Conservation (phyloP, 2,888 invertebrate species). For the Fissipunctia ypsillon region DNA sequence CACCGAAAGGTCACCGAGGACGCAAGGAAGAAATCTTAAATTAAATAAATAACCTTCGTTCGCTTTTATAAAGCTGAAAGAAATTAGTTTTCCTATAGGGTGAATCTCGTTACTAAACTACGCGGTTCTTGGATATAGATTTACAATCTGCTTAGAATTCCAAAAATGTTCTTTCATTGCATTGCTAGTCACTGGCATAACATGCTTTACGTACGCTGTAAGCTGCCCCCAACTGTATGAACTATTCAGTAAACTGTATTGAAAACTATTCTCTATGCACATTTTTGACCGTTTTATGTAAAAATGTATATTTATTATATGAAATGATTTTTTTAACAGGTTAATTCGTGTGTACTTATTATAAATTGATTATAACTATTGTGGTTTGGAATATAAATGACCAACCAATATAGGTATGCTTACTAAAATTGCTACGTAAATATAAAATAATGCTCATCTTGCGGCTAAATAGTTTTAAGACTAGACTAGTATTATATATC, state of each 20-base stretch:
- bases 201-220: slow-evolving; percentile 26
- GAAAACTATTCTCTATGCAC: slow-evolving; percentile 10
- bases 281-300: background rate
- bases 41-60: slow-evolving; percentile 43
- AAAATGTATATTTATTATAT: background rate
- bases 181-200: slow-evolving; percentile 14
- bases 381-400: background rate
- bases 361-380: background rate
- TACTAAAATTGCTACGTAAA: background rate
- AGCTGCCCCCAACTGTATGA: slow-evolving; percentile 19
- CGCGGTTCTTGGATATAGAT: slow-evolving; percentile 34
- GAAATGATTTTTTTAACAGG: background rate
- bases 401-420: background rate
- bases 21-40: slow-evolving; percentile 29
- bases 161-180: slow-evolving; percentile 44
- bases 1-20: slow-evolving; percentile 2
- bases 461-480: background rate
- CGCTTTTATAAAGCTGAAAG: slow-evolving; percentile 31
- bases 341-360: too few species aligned
- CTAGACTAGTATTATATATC: background rate
- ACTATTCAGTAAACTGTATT: slow-evolving; percentile 41
- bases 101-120: slow-evolving; percentile 49
- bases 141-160: slow-evolving; percentile 41
- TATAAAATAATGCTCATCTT: background rate
- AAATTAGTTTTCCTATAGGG: slow-evolving; percentile 53